Evolutionary conservation across 2,888 invertebrate species (phyloP), one percentile per base, ranked within the genome.

Genomic region (Noctuana brunneofusca): DNA sequence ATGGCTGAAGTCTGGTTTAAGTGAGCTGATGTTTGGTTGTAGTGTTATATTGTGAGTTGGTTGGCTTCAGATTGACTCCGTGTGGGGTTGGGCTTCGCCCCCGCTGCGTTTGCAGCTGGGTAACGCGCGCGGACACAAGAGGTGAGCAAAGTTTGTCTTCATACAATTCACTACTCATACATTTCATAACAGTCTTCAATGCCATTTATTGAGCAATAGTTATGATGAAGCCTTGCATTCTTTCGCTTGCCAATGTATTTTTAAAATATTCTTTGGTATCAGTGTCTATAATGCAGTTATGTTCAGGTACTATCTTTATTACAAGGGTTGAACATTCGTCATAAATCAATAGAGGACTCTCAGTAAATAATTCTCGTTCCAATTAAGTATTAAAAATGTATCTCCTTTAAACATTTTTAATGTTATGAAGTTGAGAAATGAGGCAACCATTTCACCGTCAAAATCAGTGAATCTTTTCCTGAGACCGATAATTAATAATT

Each of bases 1-100:
- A 60, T 60, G 32, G 27, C 8, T 14, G 18, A 22, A 32, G 30
- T 60, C 46, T 53, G 12, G 20, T 60, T 46, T 32, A 22, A 46
- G 43, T 27, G 30, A 46, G 53, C 24, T 12, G 20, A 53, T 55
- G 53, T 59, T 48, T 14, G 41, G 1, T 46, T 59, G 46, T 60
- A 73, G 71, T 69, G 73, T 72, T 71, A 75, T 71, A 60, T 60
- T 60, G 43, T 54, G 49, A 55, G 55, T 55, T 62, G 62, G 55
- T 56, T 78, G 85, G 78, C 93, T 93, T 75, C 92, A 97, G 96
- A 97, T 97, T 96, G 96, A 97, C 95, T 95, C 96, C 92, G 96
- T 96, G 96, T 96, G 97, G 97, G 96, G 96, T 91, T 97, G 96
- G 96, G 96, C 96, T 94, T 96, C 96, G 93, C 96, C 96, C 94